phyloP scores from a whole-genome alignment of 1,140 invertebrate genomes.

The Magallana gigas region DNA sequence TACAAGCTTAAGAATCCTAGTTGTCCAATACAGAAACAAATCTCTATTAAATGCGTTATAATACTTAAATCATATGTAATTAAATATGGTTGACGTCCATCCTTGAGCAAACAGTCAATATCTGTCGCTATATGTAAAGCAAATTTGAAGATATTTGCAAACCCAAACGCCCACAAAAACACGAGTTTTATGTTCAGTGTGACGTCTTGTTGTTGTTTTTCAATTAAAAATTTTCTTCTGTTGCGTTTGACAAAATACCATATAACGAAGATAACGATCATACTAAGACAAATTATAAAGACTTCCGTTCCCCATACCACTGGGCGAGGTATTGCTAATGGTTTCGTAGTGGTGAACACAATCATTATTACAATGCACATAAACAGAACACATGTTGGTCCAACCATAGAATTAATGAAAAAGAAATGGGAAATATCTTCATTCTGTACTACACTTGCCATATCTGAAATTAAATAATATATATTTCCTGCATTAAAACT shows the following conservation, averaged over 20 bases:
- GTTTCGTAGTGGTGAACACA: background rate
- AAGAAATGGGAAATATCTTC: background rate
- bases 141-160: background rate
- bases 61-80: background rate
- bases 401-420: background rate
- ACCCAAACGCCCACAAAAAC: background rate
- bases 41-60: background rate
- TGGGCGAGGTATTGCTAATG: background rate
- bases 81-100: background rate
- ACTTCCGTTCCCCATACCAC: background rate
- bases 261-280: background rate
- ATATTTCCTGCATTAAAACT: too few species aligned
- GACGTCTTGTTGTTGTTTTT: background rate
- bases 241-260: background rate
- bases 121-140: background rate
- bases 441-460: too few species aligned
- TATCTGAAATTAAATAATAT: too few species aligned
- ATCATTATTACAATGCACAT: background rate
- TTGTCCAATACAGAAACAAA: background rate
- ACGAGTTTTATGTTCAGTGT: background rate
- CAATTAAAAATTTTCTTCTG: background rate
- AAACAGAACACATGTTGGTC: slow-evolving; percentile 1
- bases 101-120: background rate
- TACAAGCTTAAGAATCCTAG: background rate
- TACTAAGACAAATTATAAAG: background rate